These are phyloP conservation scores for Staurois parvus DNA, from an alignment of 2,797 vertebrate species.

Conservation along the genomic window DNA sequence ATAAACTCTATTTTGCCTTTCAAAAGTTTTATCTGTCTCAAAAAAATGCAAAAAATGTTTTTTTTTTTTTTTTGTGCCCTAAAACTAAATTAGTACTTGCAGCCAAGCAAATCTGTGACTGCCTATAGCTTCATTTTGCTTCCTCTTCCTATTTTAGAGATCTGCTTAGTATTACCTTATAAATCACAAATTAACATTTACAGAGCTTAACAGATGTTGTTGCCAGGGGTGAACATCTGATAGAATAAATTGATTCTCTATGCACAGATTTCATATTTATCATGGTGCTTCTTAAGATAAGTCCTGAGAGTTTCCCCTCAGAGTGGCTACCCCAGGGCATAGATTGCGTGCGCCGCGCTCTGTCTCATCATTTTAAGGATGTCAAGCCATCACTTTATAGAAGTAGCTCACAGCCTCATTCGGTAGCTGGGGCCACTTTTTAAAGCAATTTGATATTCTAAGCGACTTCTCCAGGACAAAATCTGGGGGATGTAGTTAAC, in stretches of 20 bases:
- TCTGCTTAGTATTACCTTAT: not conserved
- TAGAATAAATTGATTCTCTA: slow-evolving; percentile 22
- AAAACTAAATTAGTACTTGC: not conserved
- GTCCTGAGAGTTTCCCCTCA: not conserved
- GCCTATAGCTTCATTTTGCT: not conserved
- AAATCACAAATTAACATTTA: slow-evolving; percentile 39
- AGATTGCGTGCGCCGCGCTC: not conserved
- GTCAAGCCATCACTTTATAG: slow-evolving; percentile 14
- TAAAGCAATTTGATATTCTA: not conserved
- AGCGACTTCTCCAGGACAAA: not conserved
- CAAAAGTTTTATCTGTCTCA: too few species aligned
- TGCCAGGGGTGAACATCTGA: slow-evolving; percentile 19
- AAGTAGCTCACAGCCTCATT: slow-evolving; percentile 8
- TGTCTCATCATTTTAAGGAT: slow-evolving; percentile 36
- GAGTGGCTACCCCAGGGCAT: not conserved
- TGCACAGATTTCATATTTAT: slow-evolving; percentile 24
- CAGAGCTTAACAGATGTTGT: slow-evolving; percentile 11
- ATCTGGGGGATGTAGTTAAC: slow-evolving; percentile 3
- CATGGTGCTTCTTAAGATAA: slow-evolving; percentile 20
- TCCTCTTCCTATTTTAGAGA: not conserved
- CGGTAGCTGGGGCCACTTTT: not conserved
- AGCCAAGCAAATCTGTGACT: not conserved
- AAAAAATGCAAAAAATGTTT: too few species aligned
- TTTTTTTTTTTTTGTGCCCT: not conserved
- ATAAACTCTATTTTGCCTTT: not conserved